Conservation (phyloP, 1,140 invertebrate species). For the Neodiprion fabricii region DNA sequence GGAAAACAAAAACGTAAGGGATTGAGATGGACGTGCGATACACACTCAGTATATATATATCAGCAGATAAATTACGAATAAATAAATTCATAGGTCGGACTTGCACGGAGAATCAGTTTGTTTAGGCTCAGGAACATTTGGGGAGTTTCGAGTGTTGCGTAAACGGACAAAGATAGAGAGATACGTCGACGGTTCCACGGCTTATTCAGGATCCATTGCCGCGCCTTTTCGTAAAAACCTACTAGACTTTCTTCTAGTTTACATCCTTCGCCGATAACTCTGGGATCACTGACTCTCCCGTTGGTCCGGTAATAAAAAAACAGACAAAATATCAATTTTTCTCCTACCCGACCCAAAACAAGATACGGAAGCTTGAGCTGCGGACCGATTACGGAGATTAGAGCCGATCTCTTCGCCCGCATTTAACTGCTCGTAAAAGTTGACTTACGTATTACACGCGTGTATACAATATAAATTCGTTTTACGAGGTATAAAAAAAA, state of each 20-base stretch:
- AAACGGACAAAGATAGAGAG: background rate
- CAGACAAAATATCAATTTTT: slow-evolving; percentile 1
- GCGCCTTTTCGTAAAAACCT: too few relatives aligned
- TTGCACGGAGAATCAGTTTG: background rate
- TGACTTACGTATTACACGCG: slow-evolving; percentile 15
- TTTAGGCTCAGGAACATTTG: background rate
- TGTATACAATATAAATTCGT: too few relatives aligned
- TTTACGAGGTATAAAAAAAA: too few relatives aligned
- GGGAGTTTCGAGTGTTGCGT: background rate
- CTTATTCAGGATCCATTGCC: background rate
- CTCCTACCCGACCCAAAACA: background rate
- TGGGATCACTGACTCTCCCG: background rate
- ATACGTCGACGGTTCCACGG: background rate
- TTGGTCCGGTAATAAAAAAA: background rate
- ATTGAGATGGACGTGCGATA: too few relatives aligned
- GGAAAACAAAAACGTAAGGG: too few relatives aligned
- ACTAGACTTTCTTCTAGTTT: too few relatives aligned
- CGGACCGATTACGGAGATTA: slow-evolving; percentile 4
- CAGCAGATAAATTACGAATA: background rate
- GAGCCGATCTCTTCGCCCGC: slow-evolving; percentile 13
- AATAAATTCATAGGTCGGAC: background rate
- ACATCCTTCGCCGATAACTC: background rate
- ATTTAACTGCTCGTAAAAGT: slow-evolving; percentile 34
- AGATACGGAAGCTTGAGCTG: background rate
- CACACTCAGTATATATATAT: too few relatives aligned